phyloP scores from a whole-genome alignment of 2,888 invertebrate species.

The Erpobdella octoculata region DNA sequence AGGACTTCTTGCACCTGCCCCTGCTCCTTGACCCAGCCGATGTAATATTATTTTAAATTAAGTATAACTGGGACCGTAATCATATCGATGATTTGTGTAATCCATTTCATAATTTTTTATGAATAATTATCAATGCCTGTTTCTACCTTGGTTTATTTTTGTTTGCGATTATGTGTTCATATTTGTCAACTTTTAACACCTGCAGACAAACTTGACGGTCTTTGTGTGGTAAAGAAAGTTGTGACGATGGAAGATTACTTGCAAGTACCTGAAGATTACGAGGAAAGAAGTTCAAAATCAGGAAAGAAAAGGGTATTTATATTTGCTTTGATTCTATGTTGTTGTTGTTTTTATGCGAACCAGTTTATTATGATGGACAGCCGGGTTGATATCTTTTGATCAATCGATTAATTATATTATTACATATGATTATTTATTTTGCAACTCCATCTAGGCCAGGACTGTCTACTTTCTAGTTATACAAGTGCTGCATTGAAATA shows the following conservation, averaged over 20 bases:
- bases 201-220: conserved; percentile 84
- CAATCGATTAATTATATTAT: neutral
- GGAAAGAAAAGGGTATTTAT: conserved; percentile 75
- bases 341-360: neutral
- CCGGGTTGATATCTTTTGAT: neutral
- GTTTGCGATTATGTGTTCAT: too few relatives aligned
- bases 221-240: conserved; percentile 53
- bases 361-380: too few relatives aligned
- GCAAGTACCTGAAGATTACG: conserved; percentile 69
- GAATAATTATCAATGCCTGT: too few relatives aligned
- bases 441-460: neutral
- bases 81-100: too few relatives aligned
- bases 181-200: neutral
- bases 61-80: too few relatives aligned
- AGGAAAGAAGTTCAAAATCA: conserved; percentile 54
- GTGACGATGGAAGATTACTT: conserved; percentile 86
- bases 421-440: neutral
- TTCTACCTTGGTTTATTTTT: too few relatives aligned
- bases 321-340: neutral
- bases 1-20: too few relatives aligned
- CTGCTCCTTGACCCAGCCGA: too few relatives aligned
- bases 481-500: too few relatives aligned
- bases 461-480: too few relatives aligned
- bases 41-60: too few relatives aligned
- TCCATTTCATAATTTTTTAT: too few relatives aligned